These are phyloP conservation scores for Neodiprion fabricii DNA, from an alignment of 1,140 invertebrate genomes.

Conservation along the genomic window DNA sequence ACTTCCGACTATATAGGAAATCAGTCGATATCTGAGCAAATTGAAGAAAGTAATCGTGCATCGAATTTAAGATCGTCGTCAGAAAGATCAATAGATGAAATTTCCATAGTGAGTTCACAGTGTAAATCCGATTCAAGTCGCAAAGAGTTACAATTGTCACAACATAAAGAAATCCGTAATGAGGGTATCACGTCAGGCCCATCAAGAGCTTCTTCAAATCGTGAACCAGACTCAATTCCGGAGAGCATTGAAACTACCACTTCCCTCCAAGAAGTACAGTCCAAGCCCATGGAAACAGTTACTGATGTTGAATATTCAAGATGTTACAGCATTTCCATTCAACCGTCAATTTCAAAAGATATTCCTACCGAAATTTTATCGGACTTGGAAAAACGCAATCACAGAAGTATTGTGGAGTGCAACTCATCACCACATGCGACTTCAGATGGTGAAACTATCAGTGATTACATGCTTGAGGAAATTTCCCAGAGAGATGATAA, in stretches of 20 bases:
- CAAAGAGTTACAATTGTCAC: not conserved
- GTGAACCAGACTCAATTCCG: not conserved
- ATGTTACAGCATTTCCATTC: too few relatives aligned
- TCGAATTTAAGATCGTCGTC: not conserved
- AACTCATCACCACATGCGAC: too few relatives aligned
- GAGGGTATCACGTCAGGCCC: not conserved
- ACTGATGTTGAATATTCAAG: not conserved
- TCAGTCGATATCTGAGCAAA: not conserved
- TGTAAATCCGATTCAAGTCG: not conserved
- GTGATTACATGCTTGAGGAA: too few relatives aligned
- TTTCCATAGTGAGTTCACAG: not conserved
- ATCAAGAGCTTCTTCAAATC: not conserved
- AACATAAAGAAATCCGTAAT: too few relatives aligned
- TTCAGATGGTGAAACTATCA: too few relatives aligned
- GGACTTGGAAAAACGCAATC: too few relatives aligned
- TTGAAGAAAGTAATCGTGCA: not conserved
- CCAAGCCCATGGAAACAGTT: not conserved
- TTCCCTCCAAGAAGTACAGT: not conserved
- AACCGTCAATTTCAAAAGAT: too few relatives aligned
- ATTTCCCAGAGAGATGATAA: not conserved
- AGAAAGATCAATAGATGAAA: slow-evolving; percentile 1
- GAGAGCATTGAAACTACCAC: not conserved
- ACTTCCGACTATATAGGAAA: slow-evolving; percentile 17
- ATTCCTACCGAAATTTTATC: too few relatives aligned
- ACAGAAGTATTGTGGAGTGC: too few relatives aligned